Percentiles rank a stretch among this genome's conserved stretches.
Conservation (phyloP, 1,140 invertebrate genomes). For the Bombus haemorrhoidalis region DNA sequence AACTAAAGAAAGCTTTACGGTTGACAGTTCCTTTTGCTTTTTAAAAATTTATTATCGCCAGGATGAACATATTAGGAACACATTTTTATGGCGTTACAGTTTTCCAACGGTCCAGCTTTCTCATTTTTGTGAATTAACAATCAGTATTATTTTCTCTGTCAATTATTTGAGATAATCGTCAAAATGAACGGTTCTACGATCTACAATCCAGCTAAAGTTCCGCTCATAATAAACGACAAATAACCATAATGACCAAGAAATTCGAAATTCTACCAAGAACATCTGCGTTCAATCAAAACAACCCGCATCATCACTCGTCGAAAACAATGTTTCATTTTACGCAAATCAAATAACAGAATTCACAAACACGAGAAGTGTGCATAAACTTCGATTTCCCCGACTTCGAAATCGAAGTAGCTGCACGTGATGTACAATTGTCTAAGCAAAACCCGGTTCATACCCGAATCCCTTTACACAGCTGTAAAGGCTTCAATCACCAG, state of each 20-base stretch:
- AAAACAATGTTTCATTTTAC: not conserved
- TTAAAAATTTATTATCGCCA: not conserved
- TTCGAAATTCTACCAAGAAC: not conserved
- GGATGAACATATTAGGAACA: no score
- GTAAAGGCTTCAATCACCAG: slow-evolving; percentile 33
- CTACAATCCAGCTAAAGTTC: not conserved
- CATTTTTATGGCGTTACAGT: no score
- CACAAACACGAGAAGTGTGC: not conserved
- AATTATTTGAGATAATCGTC: no score
- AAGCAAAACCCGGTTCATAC: not conserved
- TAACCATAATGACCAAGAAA: not conserved
- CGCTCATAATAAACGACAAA: not conserved
- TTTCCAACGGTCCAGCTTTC: no score
- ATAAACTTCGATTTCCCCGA: not conserved
- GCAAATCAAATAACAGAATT: not conserved
- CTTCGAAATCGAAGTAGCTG: not conserved
- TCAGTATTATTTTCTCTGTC: no score
- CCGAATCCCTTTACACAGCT: not conserved
- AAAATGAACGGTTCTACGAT: no score
- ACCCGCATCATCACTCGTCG: not conserved
- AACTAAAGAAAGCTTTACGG: not conserved
- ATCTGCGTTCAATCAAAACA: not conserved
- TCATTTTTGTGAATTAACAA: no score
- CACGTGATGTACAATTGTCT: not conserved
- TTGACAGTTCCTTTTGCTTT: not conserved